Evolutionary conservation across 2,888 invertebrate genomes (phyloP), one percentile per base, ranked within the genome.

Genomic region (Julus scanicus): DNA sequence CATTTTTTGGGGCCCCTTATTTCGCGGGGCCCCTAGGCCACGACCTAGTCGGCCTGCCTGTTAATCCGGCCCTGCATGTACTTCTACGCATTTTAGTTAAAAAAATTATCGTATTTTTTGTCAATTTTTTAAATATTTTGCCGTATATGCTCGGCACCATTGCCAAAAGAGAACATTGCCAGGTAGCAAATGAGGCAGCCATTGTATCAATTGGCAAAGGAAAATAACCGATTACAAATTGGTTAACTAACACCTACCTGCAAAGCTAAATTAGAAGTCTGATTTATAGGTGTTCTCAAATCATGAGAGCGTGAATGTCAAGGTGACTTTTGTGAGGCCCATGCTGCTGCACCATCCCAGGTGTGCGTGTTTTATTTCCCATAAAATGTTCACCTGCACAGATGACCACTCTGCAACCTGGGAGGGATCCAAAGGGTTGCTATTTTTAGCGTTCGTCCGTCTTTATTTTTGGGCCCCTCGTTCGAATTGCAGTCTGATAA

Each of bases 321-420:
- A 71, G 71, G 71, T 71, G 71, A 71, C 71, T 29, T 29, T 29
- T 11, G 29, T 29, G 71, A 71, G 71, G 71, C 71, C 71, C 71
- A 29, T 29, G 29, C 29, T 29, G 29, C 29, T 29, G 29, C 29
- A 71, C 13, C 11, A 71, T 11, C 29, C 29, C 71, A 71, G 71
- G 71, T 71, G 71, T 13, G 63, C 71, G 11, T 29, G n/a, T 29
- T 63, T 63, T 20, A 63, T 63, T 63, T 63, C n/a, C 63, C n/a
- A 63, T 20, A 63, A n/a, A 63, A n/a, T 3, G 63, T 5, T 71
- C 29, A 29, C 71, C 71, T 29, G 29, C 29, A 11, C 29, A 20
- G 63, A 63, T 63, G 63, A 63, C 63, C 11, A 29, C 71, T 11
- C 71, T 71, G 9, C 29, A 11, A 29, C 5, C 29, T 71, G 71